Conservation (phyloP, 2,113 vertebrate species). For the Callorhinus ursinus region DNA sequence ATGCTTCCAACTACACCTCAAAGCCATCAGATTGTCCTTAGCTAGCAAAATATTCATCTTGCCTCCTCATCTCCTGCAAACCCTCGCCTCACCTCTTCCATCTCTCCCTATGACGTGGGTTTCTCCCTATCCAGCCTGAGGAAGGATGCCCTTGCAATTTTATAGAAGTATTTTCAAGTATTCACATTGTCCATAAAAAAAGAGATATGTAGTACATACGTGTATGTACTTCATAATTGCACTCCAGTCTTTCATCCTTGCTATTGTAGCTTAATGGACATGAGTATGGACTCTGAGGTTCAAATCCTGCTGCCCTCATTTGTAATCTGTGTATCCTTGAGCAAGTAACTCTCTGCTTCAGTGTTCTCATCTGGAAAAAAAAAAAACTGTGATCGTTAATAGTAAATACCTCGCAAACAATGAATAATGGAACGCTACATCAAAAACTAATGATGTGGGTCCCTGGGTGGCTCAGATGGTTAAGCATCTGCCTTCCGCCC, state of each 20-base stretch:
- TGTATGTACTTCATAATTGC: not conserved
- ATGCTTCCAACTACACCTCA: not conserved
- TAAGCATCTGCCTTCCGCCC: too few species aligned
- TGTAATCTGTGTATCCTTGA: not conserved
- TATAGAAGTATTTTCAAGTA: not conserved
- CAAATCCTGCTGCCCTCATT: not conserved
- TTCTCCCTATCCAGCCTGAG: not conserved
- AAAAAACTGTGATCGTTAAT: not conserved
- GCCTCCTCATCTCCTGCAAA: not conserved
- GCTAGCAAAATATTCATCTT: not conserved
- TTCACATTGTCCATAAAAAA: not conserved
- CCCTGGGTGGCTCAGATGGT: too few species aligned
- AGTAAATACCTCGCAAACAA: not conserved
- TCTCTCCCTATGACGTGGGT: not conserved
- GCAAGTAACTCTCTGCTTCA: not conserved
- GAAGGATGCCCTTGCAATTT: not conserved
- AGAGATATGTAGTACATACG: not conserved
- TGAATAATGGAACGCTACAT: too few species aligned
- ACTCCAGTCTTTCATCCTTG: not conserved
- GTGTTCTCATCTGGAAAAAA: not conserved
- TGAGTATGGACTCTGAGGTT: not conserved
- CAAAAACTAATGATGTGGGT: too few species aligned
- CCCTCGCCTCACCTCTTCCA: not conserved
- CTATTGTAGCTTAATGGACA: not conserved
- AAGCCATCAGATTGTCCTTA: not conserved